Evolutionary conservation across 2,797 vertebrate species (phyloP), one percentile per base, ranked within the genome.

Genomic region (Arrhamphus sclerolepis): DNA sequence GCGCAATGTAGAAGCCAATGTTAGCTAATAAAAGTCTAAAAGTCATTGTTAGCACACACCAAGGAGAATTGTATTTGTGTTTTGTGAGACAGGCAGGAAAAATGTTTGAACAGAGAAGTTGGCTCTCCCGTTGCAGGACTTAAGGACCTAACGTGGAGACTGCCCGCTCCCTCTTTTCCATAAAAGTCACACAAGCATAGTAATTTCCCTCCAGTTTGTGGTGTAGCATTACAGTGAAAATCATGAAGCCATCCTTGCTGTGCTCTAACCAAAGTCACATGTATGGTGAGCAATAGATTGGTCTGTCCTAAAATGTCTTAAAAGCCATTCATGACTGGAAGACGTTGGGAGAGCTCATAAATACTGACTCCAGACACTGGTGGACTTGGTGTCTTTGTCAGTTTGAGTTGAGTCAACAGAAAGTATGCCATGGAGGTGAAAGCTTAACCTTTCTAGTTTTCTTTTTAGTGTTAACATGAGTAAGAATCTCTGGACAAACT

Each of bases 161-260:
- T 70, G 53, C 46, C 18, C 53, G 72, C 62, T 82, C 81, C 77
- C 70, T 75, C 6, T 34, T 71, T 77, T 76, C 89, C 74, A 89
- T 87, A 84, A 89, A 91, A 89, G 78, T 89, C 34, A 14, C 87
- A 82, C 80, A 83, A 69, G 82, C 87, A 82, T 56, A 78, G 78
- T 85, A 75, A 84, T 88, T 68, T 72, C 60, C 70, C 72, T 81
- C 67, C 56, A 79, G 83, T 81, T 70, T 78, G 77, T 78, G 83
- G 91, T 90, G 81, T 92, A 75, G 65, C 50, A 19, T 93, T 92
- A 89, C 92, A 59, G 44, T 68, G 65, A 84, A 83, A 78, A 78
- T 80, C 78, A 76, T 83, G 74, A 90, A 90, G 85, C 71, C 59
- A 38, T 41, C 57, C 77, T 75, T 59, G 70, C 78, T 80, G 64